Evolutionary conservation across 2,888 invertebrate genomes (phyloP).

Genomic region (Teinopalpus imperialis): DNA sequence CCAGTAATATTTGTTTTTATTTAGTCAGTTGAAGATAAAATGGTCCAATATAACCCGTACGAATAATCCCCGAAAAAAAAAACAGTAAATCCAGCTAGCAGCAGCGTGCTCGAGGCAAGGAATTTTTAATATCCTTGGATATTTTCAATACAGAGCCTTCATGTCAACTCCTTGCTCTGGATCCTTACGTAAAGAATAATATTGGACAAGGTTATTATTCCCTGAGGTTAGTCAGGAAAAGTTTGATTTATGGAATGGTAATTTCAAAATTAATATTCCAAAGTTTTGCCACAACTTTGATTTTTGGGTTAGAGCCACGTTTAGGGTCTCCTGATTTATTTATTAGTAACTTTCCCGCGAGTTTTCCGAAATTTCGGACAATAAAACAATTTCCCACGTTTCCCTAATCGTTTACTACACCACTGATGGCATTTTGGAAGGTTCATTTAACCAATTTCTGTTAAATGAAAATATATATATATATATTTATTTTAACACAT

Average conservation of each 20-base stretch:
- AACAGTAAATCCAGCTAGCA: constrained; percentile 27
- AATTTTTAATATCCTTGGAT: constrained; percentile 62
- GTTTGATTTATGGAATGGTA: constrained; percentile 46
- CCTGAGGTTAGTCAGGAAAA: constrained; percentile 27
- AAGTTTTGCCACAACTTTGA: constrained; percentile 34
- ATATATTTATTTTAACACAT: no score
- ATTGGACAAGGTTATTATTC: constrained; percentile 28
- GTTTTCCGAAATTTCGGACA: constrained; percentile 2
- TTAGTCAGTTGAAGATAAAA: neutral
- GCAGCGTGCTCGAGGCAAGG: constrained; percentile 38
- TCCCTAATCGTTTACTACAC: constrained; percentile 5
- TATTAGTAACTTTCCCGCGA: constrained; percentile 25
- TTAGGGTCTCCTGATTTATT: constrained; percentile 34
- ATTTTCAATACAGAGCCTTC: constrained; percentile 50
- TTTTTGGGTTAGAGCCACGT: constrained; percentile 32
- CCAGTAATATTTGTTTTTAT: constrained; percentile 16
- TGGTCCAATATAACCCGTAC: constrained; percentile 24
- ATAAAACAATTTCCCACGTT: constrained; percentile 5
- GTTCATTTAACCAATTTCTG: no score
- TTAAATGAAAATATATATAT: no score
- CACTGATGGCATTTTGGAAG: neutral
- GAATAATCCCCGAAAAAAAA: constrained; percentile 23
- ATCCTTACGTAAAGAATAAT: constrained; percentile 35
- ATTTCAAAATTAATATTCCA: constrained; percentile 42
- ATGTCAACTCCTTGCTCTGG: constrained; percentile 41